Percentiles rank a stretch among this genome's conserved stretches.
phyloP scores from a whole-genome alignment of 2,888 invertebrate genomes.

The Chouioia cunea region DNA sequence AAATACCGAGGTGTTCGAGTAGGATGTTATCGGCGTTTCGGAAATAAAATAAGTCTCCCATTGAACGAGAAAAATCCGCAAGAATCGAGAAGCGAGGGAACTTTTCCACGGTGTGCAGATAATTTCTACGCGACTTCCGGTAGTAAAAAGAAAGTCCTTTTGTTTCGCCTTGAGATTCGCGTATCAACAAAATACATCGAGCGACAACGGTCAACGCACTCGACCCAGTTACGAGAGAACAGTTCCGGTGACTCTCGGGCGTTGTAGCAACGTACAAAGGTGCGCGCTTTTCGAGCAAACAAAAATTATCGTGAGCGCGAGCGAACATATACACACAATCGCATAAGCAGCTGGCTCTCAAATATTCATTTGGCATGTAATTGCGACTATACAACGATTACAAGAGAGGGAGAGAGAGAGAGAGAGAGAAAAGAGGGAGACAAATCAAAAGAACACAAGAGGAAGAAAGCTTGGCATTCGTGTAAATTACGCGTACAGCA shows the following conservation, averaged over 20 bases:
- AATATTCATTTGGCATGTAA: slow-evolving; percentile 22
- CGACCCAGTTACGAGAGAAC: slow-evolving; percentile 28
- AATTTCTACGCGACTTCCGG: slow-evolving; percentile 7
- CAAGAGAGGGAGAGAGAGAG: background rate
- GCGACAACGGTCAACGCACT: slow-evolving; percentile 20
- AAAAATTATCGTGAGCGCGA: background rate
- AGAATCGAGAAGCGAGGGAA: slow-evolving; percentile 1
- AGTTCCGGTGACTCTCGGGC: background rate
- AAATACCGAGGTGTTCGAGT: no score
- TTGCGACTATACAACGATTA: background rate
- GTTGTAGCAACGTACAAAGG: background rate
- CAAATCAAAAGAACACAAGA: no score
- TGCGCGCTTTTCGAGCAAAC: background rate
- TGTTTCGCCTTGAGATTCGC: slow-evolving; percentile 25
- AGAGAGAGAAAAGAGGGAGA: background rate
- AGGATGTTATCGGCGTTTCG: no score
- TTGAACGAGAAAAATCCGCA: no score
- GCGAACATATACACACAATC: no score
- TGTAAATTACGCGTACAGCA: background rate
- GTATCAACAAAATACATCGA: slow-evolving; percentile 22
- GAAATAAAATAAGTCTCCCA: no score
- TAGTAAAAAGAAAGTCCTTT: slow-evolving; percentile 13
- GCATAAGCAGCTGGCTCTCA: slow-evolving; percentile 1
- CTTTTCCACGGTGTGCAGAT: slow-evolving; percentile 15
- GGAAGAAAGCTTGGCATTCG: background rate